phyloP scores from a whole-genome alignment of 2,113 vertebrate species.

The Felis chaus region DNA sequence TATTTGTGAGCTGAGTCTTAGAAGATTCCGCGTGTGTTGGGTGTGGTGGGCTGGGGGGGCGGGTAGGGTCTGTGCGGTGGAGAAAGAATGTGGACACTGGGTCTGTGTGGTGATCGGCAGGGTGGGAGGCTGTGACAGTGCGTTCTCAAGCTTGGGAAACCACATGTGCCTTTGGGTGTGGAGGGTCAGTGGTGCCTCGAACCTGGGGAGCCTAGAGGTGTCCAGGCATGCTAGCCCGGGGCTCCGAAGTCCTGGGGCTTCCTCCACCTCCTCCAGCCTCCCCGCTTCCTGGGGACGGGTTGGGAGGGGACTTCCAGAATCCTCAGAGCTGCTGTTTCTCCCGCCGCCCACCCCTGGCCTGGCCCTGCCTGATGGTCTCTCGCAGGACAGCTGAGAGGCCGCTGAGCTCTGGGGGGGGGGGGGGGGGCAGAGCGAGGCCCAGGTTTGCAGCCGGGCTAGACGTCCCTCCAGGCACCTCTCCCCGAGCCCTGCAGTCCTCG shows the following conservation, averaged over 20 bases:
- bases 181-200: neutral
- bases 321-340: neutral
- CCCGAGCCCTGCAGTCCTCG: neutral
- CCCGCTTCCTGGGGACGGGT: neutral
- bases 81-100: neutral
- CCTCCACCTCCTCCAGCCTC: neutral
- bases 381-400: neutral
- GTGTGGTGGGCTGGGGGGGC: neutral
- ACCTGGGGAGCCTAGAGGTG: neutral
- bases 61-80: neutral
- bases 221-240: neutral
- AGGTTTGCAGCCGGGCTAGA: no score
- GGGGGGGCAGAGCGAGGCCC: neutral
- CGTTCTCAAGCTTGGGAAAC: neutral
- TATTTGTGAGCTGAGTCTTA: neutral
- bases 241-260: neutral
- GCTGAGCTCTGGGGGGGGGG: neutral
- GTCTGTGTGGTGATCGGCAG: neutral
- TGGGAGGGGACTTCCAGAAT: neutral
- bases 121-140: neutral
- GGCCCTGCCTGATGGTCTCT: rapidly evolving
- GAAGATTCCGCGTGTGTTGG: rapidly evolving
- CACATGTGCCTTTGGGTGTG: neutral
- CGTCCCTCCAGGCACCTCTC: rapidly evolving
- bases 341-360: no score